Evolutionary conservation across 1,140 invertebrate species (phyloP).

Genomic region (Drosophila sturtevanti): DNA sequence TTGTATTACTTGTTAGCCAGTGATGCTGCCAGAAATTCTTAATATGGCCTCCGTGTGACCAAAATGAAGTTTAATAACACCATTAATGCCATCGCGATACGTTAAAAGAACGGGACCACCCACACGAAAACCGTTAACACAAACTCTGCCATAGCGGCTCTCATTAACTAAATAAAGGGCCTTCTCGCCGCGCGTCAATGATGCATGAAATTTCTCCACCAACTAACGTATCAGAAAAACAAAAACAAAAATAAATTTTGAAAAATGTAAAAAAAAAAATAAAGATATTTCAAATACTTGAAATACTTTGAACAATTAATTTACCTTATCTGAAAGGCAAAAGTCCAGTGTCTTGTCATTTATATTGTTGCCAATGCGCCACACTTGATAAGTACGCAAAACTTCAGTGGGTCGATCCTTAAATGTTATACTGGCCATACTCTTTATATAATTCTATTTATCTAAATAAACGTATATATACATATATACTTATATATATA

Average conservation of each 20-base stretch:
- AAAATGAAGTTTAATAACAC: constrained; percentile 30
- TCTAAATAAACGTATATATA: no score
- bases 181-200: constrained; percentile 34
- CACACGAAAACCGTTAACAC: constrained; percentile 28
- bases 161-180: constrained; percentile 42
- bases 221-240: background rate
- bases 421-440: constrained; percentile 46
- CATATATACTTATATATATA: no score
- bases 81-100: constrained; percentile 30
- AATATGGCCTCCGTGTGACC: constrained; percentile 29
- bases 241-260: background rate
- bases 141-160: constrained; percentile 27
- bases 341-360: constrained; percentile 28
- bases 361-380: constrained; percentile 41
- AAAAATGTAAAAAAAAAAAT: background rate
- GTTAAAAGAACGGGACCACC: constrained; percentile 37
- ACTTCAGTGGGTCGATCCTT: constrained; percentile 30
- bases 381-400: constrained; percentile 42
- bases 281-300: no score
- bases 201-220: constrained; percentile 35
- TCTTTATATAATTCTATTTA: background rate
- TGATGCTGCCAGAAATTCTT: constrained; percentile 33
- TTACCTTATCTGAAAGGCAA: constrained; percentile 35
- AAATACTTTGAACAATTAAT: background rate
- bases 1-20: background rate